A percentile compares a stretch with the other conserved stretches of the same genome.
Evolutionary conservation across 1,140 invertebrate species (phyloP).

Genomic region (Caenorhabditis briggsae): DNA sequence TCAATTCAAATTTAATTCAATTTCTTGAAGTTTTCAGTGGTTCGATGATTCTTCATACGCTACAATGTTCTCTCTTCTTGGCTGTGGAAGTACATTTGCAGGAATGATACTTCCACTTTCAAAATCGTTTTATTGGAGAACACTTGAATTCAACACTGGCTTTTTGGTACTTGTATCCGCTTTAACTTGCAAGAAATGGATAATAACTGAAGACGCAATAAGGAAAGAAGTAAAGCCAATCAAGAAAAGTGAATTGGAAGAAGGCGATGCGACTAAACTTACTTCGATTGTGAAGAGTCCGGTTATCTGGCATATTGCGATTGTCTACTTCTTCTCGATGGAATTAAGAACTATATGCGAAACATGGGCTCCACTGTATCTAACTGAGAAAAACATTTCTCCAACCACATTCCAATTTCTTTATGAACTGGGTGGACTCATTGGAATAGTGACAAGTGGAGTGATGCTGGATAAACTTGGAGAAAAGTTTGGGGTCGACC

Average conservation of each 20-base stretch:
- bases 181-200: slow-evolving; percentile 11
- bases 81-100: slow-evolving; percentile 52
- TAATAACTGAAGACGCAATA: slow-evolving; percentile 36
- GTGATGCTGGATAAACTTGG: slow-evolving; percentile 22
- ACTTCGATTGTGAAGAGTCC: neutral
- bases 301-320: slow-evolving; percentile 25
- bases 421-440: slow-evolving; percentile 43
- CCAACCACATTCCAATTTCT: neutral
- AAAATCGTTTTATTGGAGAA: slow-evolving; percentile 48
- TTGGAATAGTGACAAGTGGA: slow-evolving; percentile 39
- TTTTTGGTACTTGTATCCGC: neutral
- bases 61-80: slow-evolving; percentile 58
- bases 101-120: slow-evolving; percentile 16
- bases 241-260: slow-evolving; percentile 1
- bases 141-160: neutral
- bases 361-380: slow-evolving; percentile 56
- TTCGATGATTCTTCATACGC: slow-evolving; percentile 36
- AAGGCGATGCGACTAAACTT: neutral
- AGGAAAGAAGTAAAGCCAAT: neutral
- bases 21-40: slow-evolving; percentile 31
- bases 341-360: slow-evolving; percentile 58
- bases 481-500: neutral
- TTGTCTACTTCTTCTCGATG: slow-evolving; percentile 44
- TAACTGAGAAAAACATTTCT: slow-evolving; percentile 7
- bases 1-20: neutral